phyloP scores from a whole-genome alignment of 2,888 invertebrate genomes.

The Thyatira batis region DNA sequence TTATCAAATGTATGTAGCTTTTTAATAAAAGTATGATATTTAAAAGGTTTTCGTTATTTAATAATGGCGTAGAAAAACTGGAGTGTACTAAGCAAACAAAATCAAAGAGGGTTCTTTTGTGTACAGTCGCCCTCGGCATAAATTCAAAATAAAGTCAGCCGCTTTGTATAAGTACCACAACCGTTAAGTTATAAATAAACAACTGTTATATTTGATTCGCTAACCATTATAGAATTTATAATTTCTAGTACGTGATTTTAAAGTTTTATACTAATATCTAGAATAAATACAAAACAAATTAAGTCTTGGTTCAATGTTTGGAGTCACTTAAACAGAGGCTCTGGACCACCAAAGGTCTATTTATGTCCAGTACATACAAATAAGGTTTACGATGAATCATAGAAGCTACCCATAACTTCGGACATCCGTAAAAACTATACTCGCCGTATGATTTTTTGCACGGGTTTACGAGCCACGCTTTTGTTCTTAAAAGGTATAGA shows the following conservation, averaged over 20 bases:
- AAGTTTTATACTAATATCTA: no score
- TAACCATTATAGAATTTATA: neutral
- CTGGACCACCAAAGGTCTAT: neutral
- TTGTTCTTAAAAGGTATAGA: conserved; percentile 10
- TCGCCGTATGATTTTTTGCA: neutral
- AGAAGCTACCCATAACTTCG: neutral
- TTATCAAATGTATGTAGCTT: no score
- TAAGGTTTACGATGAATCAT: neutral
- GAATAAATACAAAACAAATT: no score
- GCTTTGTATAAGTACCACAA: conserved; percentile 3
- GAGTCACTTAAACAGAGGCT: neutral
- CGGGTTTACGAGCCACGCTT: neutral
- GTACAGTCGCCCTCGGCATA: conserved; percentile 19
- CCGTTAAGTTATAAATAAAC: neutral
- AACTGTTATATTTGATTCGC: neutral
- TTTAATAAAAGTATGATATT: neutral
- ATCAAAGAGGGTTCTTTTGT: conserved; percentile 25
- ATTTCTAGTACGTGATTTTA: neutral
- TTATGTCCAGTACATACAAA: neutral
- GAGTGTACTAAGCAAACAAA: conserved; percentile 4
- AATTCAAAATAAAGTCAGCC: conserved; percentile 27
- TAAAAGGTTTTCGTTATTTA: neutral
- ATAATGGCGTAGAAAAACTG: neutral
- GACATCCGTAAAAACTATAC: neutral
- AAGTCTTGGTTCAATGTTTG: no score